Conservation (phyloP, 2,113 vertebrate species). For the Cyprinodon variegatus region DNA sequence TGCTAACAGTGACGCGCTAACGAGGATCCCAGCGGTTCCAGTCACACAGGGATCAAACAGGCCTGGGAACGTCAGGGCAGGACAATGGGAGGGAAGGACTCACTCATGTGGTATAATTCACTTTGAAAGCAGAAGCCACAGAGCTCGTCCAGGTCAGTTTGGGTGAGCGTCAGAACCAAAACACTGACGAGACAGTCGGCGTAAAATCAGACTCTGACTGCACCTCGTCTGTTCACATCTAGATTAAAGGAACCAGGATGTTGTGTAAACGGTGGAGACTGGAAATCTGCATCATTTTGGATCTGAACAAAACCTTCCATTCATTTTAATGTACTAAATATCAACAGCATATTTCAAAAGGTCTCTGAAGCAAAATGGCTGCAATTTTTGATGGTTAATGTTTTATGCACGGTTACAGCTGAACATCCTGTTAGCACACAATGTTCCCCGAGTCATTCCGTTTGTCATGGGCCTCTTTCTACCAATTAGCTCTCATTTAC, state of each 20-base stretch:
- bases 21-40: neutral
- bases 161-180: conserved; percentile 30
- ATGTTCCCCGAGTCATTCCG: conserved; percentile 42
- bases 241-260: neutral
- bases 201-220: conserved; percentile 20
- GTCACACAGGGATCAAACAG: conserved; percentile 53
- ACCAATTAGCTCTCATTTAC: neutral
- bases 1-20: no score
- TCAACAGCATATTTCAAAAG: neutral
- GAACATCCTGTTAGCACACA: conserved; percentile 44
- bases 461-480: conserved; percentile 12
- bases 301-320: no score
- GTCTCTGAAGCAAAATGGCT: neutral
- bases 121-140: conserved; percentile 67
- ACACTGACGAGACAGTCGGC: conserved; percentile 15
- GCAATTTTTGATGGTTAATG: neutral
- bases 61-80: conserved; percentile 36
- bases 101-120: conserved; percentile 70
- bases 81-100: conserved; percentile 49
- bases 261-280: neutral
- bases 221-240: neutral
- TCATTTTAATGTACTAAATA: neutral
- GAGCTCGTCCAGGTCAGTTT: conserved; percentile 12
- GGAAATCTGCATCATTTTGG: no score
- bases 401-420: neutral